These are phyloP conservation scores for Henricia sp. DNA, from an alignment of 53 echinoderm and acorn worm species.

Conservation along the genomic window DNA sequence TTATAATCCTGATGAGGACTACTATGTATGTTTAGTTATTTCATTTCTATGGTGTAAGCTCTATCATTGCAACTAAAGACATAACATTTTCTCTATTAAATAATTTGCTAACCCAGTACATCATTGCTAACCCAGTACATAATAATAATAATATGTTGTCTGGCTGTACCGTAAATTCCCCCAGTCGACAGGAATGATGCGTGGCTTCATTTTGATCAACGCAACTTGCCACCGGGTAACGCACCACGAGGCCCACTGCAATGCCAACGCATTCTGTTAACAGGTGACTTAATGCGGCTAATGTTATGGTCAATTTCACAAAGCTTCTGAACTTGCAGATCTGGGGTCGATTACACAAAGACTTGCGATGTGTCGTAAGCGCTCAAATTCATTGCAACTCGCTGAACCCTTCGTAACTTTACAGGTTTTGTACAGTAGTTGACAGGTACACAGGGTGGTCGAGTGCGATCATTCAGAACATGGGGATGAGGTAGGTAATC, in stretches of 20 bases:
- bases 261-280: slow-evolving; percentile 47
- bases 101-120: not conserved
- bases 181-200: slow-evolving; percentile 44
- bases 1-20: not conserved
- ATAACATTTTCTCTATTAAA: not conserved
- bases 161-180: not conserved
- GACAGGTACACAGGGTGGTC: not conserved
- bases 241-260: not conserved
- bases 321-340: no score
- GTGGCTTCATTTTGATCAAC: slow-evolving; percentile 42
- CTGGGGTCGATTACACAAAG: no score
- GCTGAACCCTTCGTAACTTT: not conserved
- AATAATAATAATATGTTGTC: not conserved
- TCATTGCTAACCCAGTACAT: not conserved
- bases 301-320: no score
- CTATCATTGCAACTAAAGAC: not conserved
- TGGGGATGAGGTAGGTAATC: no score
- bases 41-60: not conserved
- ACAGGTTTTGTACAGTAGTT: not conserved
- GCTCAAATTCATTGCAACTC: not conserved
- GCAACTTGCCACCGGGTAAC: slow-evolving; percentile 4
- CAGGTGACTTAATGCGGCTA: slow-evolving; percentile 38
- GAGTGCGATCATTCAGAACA: not conserved
- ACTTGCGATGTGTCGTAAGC: not conserved
- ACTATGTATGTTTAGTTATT: not conserved